These are phyloP conservation scores for Corvus cornix DNA, from an alignment of 2,113 vertebrate genomes.

Conservation along the genomic window DNA sequence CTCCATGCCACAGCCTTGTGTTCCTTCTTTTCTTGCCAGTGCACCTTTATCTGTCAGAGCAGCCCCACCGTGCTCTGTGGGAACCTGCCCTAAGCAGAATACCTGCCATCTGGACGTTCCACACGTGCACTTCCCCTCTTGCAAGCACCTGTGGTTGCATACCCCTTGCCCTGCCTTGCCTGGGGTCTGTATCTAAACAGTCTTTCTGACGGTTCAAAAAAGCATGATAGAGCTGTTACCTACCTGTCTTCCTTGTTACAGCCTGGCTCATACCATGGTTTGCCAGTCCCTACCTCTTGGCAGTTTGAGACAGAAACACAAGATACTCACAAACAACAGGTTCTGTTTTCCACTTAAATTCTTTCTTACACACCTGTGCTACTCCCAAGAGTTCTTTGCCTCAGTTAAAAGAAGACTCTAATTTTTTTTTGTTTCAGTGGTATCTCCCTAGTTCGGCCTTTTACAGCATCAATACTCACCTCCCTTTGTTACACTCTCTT, in stretches of 20 bases:
- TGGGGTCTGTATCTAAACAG: neutral
- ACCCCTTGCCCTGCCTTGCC: neutral
- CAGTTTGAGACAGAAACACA: neutral
- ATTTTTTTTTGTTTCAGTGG: too few species aligned
- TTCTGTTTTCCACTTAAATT: neutral
- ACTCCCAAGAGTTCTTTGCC: neutral
- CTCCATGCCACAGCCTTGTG: rapidly evolving
- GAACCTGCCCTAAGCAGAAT: neutral
- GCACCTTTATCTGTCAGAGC: neutral
- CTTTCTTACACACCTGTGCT: neutral
- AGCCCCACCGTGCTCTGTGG: rapidly evolving
- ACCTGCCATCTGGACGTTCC: neutral
- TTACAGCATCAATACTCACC: neutral
- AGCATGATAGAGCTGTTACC: rapidly evolving
- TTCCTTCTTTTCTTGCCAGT: rapidly evolving
- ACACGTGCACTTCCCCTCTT: rapidly evolving
- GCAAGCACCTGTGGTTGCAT: too few species aligned
- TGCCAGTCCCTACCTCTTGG: neutral
- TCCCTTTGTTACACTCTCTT: neutral
- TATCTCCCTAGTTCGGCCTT: neutral
- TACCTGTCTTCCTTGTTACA: neutral
- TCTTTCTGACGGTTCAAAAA: neutral
- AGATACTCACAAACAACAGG: neutral
- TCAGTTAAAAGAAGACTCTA: neutral
- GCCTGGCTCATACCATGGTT: neutral